A percentile compares a stretch with the other conserved stretches of the same genome.
Conservation (phyloP, 2,888 invertebrate species). For the Chaetoderma sp. region DNA sequence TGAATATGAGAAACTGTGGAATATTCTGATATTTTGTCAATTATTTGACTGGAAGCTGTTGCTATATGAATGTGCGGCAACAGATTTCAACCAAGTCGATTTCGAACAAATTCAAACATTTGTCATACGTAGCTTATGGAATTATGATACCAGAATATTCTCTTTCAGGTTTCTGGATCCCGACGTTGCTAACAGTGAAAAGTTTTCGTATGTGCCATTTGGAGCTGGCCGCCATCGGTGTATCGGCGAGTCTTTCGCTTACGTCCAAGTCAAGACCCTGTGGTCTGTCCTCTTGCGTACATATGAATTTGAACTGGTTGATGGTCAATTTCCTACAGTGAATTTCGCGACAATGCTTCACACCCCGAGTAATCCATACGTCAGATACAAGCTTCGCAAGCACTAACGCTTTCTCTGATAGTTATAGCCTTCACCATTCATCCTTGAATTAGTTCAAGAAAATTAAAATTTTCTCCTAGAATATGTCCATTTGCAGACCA, state of each 20-base stretch:
- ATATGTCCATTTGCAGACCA: no score
- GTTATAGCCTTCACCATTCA: no score
- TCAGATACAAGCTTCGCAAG: conserved; percentile 41
- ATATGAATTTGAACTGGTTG: conserved; percentile 52
- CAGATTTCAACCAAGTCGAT: neutral
- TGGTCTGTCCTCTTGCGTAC: conserved; percentile 48
- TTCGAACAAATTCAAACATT: neutral
- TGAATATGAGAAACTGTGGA: no score
- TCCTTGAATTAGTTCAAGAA: no score
- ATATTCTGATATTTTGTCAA: no score
- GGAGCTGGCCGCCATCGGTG: conserved; percentile 61
- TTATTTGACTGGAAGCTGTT: neutral
- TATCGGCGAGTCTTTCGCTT: conserved; percentile 63
- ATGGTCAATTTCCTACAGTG: conserved; percentile 52
- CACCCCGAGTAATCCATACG: conserved; percentile 54
- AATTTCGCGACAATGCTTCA: conserved; percentile 62
- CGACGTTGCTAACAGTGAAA: conserved; percentile 48
- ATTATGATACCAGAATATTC: no score
- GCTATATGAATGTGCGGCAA: neutral
- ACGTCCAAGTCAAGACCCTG: conserved; percentile 61
- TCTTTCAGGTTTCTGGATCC: conserved; percentile 46
- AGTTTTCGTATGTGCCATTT: conserved; percentile 61
- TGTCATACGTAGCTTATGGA: neutral
- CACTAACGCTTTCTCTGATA: no score
- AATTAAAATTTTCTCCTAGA: no score